phyloP scores from a whole-genome alignment of 2,888 invertebrate species.

The Mythimna pallens region DNA sequence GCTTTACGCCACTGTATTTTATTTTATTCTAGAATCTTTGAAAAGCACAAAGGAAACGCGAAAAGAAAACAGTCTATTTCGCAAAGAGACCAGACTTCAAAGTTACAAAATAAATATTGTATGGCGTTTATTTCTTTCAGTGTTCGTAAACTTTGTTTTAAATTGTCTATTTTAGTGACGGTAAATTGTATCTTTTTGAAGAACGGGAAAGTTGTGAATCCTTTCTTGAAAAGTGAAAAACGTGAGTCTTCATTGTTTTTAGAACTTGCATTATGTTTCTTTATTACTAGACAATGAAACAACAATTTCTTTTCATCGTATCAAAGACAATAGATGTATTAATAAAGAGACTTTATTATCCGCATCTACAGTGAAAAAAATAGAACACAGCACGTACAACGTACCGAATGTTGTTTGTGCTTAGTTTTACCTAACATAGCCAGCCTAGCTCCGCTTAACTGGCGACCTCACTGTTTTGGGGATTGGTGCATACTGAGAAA shows the following conservation, averaged over 20 bases:
- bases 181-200: slow-evolving; percentile 28
- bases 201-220: slow-evolving; percentile 13
- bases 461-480: too few relatives aligned
- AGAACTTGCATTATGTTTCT: background rate
- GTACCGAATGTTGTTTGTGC: too few relatives aligned
- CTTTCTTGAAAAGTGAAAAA: background rate
- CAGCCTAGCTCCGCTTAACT: too few relatives aligned
- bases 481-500: too few relatives aligned
- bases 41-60: slow-evolving; percentile 9
- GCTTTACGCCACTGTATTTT: slow-evolving; percentile 2
- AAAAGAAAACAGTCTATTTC: slow-evolving; percentile 18
- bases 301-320: background rate
- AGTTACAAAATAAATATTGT: slow-evolving; percentile 53
- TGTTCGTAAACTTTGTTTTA: slow-evolving; percentile 49
- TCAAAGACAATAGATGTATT: too few relatives aligned
- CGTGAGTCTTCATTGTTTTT: background rate
- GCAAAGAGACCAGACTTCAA: slow-evolving; percentile 23
- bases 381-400: too few relatives aligned
- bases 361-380: too few relatives aligned
- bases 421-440: too few relatives aligned
- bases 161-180: slow-evolving; percentile 37
- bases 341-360: too few relatives aligned
- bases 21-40: slow-evolving; percentile 11
- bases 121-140: slow-evolving; percentile 41
- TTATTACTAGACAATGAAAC: background rate